A percentile compares a stretch with the other conserved stretches of the same genome.
Conservation (phyloP, 2,113 vertebrate genomes). For the Platycercus adscitus region DNA sequence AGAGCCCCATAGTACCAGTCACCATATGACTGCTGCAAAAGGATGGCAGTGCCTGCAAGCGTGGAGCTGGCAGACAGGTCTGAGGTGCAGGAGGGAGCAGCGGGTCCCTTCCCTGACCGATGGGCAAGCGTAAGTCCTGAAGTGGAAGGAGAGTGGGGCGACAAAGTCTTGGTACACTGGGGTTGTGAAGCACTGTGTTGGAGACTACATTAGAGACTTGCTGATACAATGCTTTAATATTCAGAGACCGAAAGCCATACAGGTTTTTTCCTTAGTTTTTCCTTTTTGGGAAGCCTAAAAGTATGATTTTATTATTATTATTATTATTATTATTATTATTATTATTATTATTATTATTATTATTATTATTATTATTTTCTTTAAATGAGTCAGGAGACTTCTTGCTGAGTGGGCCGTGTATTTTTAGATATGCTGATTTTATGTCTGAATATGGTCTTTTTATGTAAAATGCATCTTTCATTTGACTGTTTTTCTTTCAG, state of each 20-base stretch:
- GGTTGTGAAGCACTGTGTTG: background rate
- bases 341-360: background rate
- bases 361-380: background rate
- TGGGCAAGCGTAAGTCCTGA: fast-evolving
- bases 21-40: fast-evolving
- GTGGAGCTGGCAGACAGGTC: background rate
- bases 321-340: background rate
- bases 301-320: too few relatives aligned
- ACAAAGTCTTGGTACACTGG: background rate
- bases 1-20: fast-evolving
- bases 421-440: slow-evolving; percentile 65
- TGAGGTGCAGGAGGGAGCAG: background rate
- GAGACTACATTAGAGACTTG: background rate
- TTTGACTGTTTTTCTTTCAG: slow-evolving; percentile 6
- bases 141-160: background rate
- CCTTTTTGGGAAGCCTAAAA: background rate
- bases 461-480: slow-evolving; percentile 36
- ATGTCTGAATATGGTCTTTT: slow-evolving; percentile 7
- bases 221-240: background rate
- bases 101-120: fast-evolving
- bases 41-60: background rate
- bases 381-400: background rate
- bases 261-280: background rate
- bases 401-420: slow-evolving; percentile 36
- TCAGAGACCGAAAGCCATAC: background rate